Conservation (phyloP, 2,113 vertebrate species). For the Acinonyx jubatus region DNA sequence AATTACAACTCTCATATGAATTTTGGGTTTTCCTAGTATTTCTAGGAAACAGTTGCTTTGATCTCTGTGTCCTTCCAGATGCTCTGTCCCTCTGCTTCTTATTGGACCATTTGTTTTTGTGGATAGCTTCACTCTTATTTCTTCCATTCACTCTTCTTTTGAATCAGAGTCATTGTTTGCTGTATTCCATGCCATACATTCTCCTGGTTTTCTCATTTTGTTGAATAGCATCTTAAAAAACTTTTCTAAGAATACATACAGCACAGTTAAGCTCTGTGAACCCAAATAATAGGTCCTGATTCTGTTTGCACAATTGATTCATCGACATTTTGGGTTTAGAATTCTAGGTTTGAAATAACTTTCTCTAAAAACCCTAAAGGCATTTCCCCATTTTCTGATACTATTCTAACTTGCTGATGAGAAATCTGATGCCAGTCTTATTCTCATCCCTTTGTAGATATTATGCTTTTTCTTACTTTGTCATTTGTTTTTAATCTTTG, state of each 20-base stretch:
- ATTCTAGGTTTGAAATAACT: not conserved
- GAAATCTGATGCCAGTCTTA: not conserved
- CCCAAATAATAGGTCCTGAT: not conserved
- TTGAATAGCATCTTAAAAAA: not conserved
- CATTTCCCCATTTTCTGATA: not conserved
- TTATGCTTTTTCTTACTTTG: not conserved
- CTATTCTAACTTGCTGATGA: not conserved
- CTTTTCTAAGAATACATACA: not conserved
- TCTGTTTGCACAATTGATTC: not conserved
- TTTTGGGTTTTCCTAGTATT: not conserved
- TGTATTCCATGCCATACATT: not conserved
- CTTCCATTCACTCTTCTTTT: not conserved
- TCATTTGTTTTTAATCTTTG: not conserved
- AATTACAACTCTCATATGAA: not conserved
- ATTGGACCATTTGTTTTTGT: not conserved
- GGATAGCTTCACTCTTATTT: not conserved
- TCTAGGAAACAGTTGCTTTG: not conserved
- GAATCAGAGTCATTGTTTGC: not conserved
- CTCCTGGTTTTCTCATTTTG: not conserved
- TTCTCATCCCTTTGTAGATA: not conserved
- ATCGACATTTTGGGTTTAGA: not conserved
- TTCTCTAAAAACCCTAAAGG: not conserved
- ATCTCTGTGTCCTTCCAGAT: not conserved
- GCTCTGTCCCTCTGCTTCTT: not conserved
- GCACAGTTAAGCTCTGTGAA: not conserved